Percentiles rank a stretch among this genome's conserved stretches.
These are phyloP conservation scores for Brachirus orientalis DNA, from an alignment of 2,113 vertebrate genomes.

Conservation along the genomic window DNA sequence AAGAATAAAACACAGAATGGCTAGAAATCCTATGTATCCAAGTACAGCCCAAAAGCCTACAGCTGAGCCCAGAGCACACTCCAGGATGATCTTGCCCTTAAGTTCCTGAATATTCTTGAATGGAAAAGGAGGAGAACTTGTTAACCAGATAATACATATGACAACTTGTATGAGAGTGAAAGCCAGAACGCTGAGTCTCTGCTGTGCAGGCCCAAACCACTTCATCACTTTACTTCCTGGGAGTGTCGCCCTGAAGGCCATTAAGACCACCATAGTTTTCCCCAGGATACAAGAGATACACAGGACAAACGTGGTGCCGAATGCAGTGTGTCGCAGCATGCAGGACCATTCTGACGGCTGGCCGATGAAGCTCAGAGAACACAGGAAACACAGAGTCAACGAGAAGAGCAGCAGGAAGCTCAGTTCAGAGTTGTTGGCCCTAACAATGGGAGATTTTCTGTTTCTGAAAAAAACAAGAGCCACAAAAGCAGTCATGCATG, in stretches of 20 bases:
- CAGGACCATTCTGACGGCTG: conserved; percentile 78
- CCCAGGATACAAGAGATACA: conserved; percentile 83
- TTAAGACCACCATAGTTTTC: conserved; percentile 83
- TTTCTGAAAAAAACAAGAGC: conserved; percentile 4
- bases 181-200: conserved; percentile 71
- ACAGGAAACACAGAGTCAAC: conserved; percentile 79
- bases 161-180: conserved; percentile 75
- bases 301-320: conserved; percentile 81
- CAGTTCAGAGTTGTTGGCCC: conserved; percentile 81
- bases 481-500: too few relatives aligned
- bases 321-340: conserved; percentile 80
- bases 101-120: conserved; percentile 60
- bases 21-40: conserved; percentile 78
- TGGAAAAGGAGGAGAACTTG: conserved; percentile 74
- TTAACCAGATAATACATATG: conserved; percentile 78
- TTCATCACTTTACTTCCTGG: conserved; percentile 80
- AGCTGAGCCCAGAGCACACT: conserved; percentile 72
- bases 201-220: conserved; percentile 79
- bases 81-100: conserved; percentile 73
- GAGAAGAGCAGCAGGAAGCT: conserved; percentile 83
- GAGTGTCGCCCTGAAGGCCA: conserved; percentile 81
- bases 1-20: conserved; percentile 74
- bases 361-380: conserved; percentile 80
- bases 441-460: conserved; percentile 80
- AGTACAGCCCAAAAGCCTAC: conserved; percentile 76